These are phyloP conservation scores for Tipula unca DNA, from an alignment of 2,888 invertebrate species.

Conservation along the genomic window DNA sequence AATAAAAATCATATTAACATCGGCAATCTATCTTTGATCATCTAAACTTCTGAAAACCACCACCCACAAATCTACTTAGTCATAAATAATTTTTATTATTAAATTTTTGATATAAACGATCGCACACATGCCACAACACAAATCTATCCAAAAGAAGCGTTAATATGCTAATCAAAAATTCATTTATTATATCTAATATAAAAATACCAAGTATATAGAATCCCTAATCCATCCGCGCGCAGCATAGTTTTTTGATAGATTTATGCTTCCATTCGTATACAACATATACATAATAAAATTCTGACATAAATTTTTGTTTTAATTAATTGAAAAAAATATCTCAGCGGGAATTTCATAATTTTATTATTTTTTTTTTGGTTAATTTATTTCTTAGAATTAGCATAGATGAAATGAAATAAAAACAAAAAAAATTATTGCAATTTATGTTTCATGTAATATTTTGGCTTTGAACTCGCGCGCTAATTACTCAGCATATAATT, in stretches of 20 bases:
- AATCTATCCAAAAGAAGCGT: neutral
- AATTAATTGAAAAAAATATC: neutral
- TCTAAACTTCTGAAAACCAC: neutral
- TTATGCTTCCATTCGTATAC: neutral
- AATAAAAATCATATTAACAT: neutral
- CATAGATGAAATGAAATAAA: neutral
- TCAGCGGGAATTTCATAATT: neutral
- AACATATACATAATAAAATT: neutral
- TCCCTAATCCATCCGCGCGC: neutral
- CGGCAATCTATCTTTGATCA: neutral
- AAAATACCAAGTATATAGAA: neutral
- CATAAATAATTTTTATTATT: neutral
- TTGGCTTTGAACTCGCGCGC: neutral
- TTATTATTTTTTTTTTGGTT: neutral
- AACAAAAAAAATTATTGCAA: neutral
- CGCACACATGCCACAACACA: neutral
- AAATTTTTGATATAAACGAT: neutral
- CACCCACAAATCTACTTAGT: neutral
- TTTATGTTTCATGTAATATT: neutral
- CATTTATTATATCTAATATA: neutral
- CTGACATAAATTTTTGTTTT: neutral
- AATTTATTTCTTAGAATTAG: slow-evolving; percentile 8
- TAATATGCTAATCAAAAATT: neutral
- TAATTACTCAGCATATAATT: neutral
- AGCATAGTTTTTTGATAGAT: neutral